Conservation (phyloP, 2,113 vertebrate genomes). For the Arothron firmamentum region DNA sequence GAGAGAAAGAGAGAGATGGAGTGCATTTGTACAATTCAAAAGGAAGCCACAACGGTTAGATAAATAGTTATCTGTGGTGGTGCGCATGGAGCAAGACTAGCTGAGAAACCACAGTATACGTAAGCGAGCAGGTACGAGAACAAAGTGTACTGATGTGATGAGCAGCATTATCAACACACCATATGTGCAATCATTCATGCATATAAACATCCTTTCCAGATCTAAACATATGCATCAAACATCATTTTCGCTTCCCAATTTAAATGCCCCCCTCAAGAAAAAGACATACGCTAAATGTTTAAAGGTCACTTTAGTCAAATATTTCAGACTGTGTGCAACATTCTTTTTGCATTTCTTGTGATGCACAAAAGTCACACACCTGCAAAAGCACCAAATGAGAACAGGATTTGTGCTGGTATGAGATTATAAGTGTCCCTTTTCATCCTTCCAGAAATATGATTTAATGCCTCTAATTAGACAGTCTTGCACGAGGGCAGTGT, state of each 20-base stretch:
- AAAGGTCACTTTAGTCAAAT: not conserved
- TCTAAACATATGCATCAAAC: constrained; percentile 2
- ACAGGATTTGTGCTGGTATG: too few species aligned
- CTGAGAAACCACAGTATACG: constrained; percentile 60
- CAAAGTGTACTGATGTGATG: constrained; percentile 47
- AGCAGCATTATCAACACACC: constrained; percentile 33
- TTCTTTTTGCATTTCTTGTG: not conserved
- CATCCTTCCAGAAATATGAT: too few species aligned
- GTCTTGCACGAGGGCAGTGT: too few species aligned
- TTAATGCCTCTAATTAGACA: too few species aligned
- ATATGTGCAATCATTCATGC: constrained; percentile 31
- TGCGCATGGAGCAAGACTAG: constrained; percentile 35
- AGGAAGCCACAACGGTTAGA: constrained; percentile 61
- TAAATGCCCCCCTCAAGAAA: not conserved
- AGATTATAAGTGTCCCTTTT: too few species aligned
- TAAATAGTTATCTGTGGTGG: constrained; percentile 54
- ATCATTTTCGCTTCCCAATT: too few species aligned
- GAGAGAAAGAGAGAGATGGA: constrained; percentile 2
- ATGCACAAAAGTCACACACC: too few species aligned
- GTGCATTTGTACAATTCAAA: constrained; percentile 35
- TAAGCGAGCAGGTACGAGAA: constrained; percentile 47
- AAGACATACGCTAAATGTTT: not conserved
- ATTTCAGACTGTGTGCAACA: not conserved
- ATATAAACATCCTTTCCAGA: not conserved
- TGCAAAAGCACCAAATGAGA: too few species aligned